Conservation (phyloP, 2,888 invertebrate species). For the Limulus polyphemus region DNA sequence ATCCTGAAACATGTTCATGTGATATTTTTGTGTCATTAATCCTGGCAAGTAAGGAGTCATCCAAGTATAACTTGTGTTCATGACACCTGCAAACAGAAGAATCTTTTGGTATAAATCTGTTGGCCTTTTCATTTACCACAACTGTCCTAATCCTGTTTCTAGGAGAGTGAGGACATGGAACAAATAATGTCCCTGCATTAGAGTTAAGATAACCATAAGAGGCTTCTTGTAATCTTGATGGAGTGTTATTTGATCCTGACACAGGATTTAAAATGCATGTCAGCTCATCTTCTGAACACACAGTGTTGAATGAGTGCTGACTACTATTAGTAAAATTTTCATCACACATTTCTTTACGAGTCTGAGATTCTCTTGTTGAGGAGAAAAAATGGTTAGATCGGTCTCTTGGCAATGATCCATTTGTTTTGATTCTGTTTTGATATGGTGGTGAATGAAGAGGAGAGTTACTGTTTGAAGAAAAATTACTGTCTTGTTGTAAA, state of each 20-base stretch:
- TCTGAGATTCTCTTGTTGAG: constrained; percentile 14
- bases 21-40: too few species aligned
- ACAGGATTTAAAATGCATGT: too few species aligned
- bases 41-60: too few species aligned
- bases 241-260: too few species aligned
- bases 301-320: constrained; percentile 23
- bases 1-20: too few species aligned
- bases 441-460: constrained; percentile 6
- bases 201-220: constrained; percentile 2
- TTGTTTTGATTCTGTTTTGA: constrained; percentile 59
- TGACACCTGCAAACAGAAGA: too few species aligned
- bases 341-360: background rate
- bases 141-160: constrained; percentile 35
- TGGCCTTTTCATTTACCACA: constrained; percentile 2
- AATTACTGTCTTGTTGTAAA: background rate
- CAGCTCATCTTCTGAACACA: constrained; percentile 33
- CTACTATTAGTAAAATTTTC: background rate
- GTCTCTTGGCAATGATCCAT: constrained; percentile 67
- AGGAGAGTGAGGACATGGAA: constrained; percentile 35
- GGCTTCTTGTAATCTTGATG: too few species aligned
- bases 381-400: constrained; percentile 37
- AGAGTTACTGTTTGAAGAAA: background rate
- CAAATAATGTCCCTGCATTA: constrained; percentile 15
- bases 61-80: too few species aligned
- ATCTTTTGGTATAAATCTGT: too few species aligned